Percentiles rank a stretch among this genome's conserved stretches.
Evolutionary conservation across 2,797 vertebrate genomes (phyloP).

Genomic region (Lepus townsendii): DNA sequence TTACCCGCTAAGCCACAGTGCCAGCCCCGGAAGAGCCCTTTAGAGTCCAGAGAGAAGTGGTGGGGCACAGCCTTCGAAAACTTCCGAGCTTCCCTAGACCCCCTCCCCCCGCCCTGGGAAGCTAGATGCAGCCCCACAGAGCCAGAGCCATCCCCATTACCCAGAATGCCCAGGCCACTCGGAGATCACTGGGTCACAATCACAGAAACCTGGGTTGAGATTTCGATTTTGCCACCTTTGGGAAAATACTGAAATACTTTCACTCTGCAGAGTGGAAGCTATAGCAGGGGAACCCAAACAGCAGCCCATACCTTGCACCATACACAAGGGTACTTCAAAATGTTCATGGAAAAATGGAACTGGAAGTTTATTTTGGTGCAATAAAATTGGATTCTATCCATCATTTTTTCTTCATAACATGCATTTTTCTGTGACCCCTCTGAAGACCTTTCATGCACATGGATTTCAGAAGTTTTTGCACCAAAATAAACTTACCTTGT

Average conservation of each 20-base stretch:
- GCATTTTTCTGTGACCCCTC: too few relatives aligned
- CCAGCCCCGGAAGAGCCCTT: not conserved
- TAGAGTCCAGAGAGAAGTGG: not conserved
- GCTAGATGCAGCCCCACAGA: too few relatives aligned
- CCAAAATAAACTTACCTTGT: too few relatives aligned
- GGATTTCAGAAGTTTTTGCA: too few relatives aligned
- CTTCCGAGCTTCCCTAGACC: not conserved
- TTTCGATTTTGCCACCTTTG: not conserved
- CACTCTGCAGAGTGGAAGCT: not conserved
- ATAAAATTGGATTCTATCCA: too few relatives aligned
- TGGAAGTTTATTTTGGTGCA: too few relatives aligned
- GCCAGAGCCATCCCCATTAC: too few relatives aligned
- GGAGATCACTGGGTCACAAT: not conserved
- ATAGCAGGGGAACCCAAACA: not conserved
- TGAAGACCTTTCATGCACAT: too few relatives aligned
- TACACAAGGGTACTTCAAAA: not conserved
- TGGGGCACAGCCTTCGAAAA: rapidly evolving
- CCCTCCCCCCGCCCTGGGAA: too few relatives aligned
- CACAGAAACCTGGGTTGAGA: not conserved
- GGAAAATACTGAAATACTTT: not conserved
- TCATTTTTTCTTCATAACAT: too few relatives aligned
- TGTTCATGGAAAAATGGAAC: too few relatives aligned
- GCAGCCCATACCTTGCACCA: not conserved
- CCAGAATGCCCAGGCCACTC: not conserved
- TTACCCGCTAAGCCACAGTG: too few relatives aligned